phyloP scores from a whole-genome alignment of 2,797 vertebrate species.

The Mormyrus hasselquistii region DNA sequence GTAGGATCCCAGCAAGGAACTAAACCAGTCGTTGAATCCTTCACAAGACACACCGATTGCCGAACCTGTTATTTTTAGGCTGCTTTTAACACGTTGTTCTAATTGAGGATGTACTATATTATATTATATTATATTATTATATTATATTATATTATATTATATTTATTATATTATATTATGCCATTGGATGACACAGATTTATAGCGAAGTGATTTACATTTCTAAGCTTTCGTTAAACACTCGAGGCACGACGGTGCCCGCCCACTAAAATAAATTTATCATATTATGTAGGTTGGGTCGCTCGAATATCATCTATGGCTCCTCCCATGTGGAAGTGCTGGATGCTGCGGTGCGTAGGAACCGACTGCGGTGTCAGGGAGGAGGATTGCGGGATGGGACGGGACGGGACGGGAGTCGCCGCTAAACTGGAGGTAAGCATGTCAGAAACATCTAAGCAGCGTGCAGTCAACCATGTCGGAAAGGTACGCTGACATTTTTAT shows the following conservation, averaged over 20 bases:
- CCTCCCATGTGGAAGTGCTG: background rate
- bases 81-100: background rate
- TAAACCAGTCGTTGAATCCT: background rate
- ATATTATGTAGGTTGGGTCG: background rate
- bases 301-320: background rate
- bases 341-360: background rate
- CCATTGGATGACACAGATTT: background rate
- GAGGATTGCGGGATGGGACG: background rate
- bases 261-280: background rate
- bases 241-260: background rate
- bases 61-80: background rate
- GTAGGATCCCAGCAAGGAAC: background rate
- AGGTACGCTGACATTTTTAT: background rate
- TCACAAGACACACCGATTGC: background rate
- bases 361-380: background rate
- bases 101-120: background rate
- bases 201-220: background rate
- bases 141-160: background rate
- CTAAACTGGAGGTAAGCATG: background rate
- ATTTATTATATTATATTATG: background rate
- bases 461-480: background rate
- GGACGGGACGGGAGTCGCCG: background rate
- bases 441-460: background rate
- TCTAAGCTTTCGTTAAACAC: background rate
- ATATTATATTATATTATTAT: too few relatives aligned